phyloP scores from a whole-genome alignment of 2,888 invertebrate genomes.

The Xestia ashworthii region DNA sequence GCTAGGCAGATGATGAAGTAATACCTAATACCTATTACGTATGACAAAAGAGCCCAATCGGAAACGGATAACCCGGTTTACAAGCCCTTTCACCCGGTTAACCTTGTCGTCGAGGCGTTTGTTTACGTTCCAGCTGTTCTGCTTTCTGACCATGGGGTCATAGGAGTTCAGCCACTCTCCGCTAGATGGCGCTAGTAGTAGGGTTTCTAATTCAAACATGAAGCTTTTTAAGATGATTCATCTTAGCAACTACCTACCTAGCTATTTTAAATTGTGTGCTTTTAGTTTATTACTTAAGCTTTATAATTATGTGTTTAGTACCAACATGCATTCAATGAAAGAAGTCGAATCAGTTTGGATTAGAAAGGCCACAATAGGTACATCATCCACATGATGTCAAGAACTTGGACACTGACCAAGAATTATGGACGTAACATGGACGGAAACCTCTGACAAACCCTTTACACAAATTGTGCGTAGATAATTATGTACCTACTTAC shows the following conservation, averaged over 20 bases:
- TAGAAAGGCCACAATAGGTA: too few species aligned
- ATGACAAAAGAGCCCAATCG: neutral
- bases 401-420: neutral
- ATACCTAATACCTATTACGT: too few species aligned
- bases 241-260: neutral
- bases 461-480: too few species aligned
- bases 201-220: neutral
- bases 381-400: too few species aligned
- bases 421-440: neutral
- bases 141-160: neutral
- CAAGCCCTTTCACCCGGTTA: neutral
- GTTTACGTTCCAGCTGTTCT: neutral
- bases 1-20: too few species aligned
- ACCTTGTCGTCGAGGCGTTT: constrained; percentile 10
- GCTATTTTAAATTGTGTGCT: neutral
- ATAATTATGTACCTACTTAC: too few species aligned
- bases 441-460: neutral
- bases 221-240: neutral
- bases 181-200: constrained; percentile 42
- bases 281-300: neutral
- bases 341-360: neutral
- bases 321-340: neutral
- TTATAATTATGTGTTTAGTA: neutral
- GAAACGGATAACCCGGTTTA: neutral
- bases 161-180: constrained; percentile 1